Percentiles rank a stretch among this genome's conserved stretches.
phyloP scores from a whole-genome alignment of 2,113 vertebrate species.

The Seriola aureovittata region DNA sequence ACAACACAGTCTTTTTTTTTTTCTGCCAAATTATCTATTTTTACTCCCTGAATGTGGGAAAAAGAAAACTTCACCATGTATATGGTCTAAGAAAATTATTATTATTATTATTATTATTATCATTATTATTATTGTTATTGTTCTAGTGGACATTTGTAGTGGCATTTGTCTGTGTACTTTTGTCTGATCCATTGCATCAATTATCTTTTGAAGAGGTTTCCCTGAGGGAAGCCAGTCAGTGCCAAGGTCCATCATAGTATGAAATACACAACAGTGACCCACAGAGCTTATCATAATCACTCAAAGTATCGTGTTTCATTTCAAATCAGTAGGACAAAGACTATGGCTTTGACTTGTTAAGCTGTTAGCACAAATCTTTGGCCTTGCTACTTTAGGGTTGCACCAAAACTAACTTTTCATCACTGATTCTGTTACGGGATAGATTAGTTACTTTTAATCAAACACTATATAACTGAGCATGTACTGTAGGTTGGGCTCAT shows the following conservation, averaged over 20 bases:
- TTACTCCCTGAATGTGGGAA: slow-evolving; percentile 53
- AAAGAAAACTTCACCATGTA: slow-evolving; percentile 42
- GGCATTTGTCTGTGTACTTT: slow-evolving; percentile 74
- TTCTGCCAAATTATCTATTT: slow-evolving; percentile 79
- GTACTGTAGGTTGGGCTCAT: slow-evolving; percentile 1
- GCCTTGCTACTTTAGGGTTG: slow-evolving; percentile 10
- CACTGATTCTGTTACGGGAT: slow-evolving; percentile 2
- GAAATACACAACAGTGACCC: slow-evolving; percentile 18
- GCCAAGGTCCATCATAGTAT: slow-evolving; percentile 70
- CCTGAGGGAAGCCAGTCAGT: slow-evolving; percentile 59
- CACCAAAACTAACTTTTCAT: slow-evolving; percentile 14
- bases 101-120: slow-evolving; percentile 49
- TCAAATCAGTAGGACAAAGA: slow-evolving; percentile 1
- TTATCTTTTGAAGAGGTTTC: slow-evolving; percentile 55
- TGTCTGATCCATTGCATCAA: slow-evolving; percentile 60
- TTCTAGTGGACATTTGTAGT: slow-evolving; percentile 78
- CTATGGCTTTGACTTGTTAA: slow-evolving; percentile 9
- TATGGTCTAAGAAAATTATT: slow-evolving; percentile 49
- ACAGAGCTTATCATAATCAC: slow-evolving; percentile 12
- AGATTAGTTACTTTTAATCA: slow-evolving; percentile 8
- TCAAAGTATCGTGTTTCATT: not conserved
- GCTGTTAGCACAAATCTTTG: slow-evolving; percentile 42
- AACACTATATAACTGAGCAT: slow-evolving; percentile 37
- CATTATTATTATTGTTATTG: slow-evolving; percentile 70
- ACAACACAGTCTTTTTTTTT: slow-evolving; percentile 41